Percentiles rank a stretch among this genome's conserved stretches.
Evolutionary conservation across 2,797 vertebrate genomes (phyloP).

Genomic region (Poeciliopsis presidionis): DNA sequence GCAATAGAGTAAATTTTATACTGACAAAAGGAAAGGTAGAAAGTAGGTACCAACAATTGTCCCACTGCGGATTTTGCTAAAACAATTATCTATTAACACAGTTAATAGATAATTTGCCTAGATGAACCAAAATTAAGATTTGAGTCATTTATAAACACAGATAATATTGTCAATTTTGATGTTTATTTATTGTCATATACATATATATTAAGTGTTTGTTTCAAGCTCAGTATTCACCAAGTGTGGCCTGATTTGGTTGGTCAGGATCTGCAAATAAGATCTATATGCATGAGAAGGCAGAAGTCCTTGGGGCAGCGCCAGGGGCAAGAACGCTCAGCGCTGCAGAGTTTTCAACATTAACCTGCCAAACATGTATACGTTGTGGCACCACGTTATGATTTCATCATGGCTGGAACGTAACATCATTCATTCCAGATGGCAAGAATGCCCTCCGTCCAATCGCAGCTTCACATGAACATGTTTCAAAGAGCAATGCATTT

Average conservation of each 20-base stretch:
- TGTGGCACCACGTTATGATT: conserved; percentile 24
- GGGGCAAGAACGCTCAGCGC: conserved; percentile 34
- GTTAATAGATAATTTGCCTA: too few relatives aligned
- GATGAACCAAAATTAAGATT: neutral
- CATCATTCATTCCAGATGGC: conserved; percentile 4
- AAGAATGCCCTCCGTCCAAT: neutral
- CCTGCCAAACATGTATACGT: conserved; percentile 35
- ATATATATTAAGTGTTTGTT: neutral
- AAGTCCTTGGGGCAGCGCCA: conserved; percentile 44
- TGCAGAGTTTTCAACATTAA: conserved; percentile 41
- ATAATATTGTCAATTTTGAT: neutral
- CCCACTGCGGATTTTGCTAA: neutral
- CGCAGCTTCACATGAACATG: conserved; percentile 25
- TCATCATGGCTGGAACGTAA: conserved; percentile 13
- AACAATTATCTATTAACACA: neutral
- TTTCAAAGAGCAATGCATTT: conserved; percentile 33
- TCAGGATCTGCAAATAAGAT: conserved; percentile 40
- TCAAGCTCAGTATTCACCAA: neutral
- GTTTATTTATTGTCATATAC: neutral
- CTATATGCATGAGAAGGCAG: conserved; percentile 42
- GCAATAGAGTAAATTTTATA: neutral
- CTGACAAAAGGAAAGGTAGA: neutral
- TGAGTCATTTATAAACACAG: neutral
- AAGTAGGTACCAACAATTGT: neutral
- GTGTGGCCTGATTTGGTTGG: conserved; percentile 29